These are phyloP conservation scores for Amphipoea lucens DNA, from an alignment of 2,888 invertebrate species.

Conservation along the genomic window DNA sequence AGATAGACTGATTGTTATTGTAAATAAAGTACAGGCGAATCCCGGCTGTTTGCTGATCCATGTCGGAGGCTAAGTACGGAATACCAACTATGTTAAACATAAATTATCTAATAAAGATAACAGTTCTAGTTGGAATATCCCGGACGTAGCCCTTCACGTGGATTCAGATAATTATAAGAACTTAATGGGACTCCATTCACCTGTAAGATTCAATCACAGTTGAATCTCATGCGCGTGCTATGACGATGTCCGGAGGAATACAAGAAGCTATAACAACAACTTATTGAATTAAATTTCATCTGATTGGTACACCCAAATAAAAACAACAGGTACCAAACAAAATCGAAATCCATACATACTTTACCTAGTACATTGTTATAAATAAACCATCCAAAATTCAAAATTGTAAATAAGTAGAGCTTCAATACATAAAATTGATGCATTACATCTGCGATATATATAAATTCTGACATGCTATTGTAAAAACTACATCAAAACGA, in stretches of 20 bases:
- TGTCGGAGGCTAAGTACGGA: slow-evolving; percentile 73
- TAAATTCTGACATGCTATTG: slow-evolving; percentile 54
- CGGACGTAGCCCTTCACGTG: slow-evolving; percentile 73
- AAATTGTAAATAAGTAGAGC: slow-evolving; percentile 66
- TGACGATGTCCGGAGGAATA: slow-evolving; percentile 67
- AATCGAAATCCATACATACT: slow-evolving; percentile 45
- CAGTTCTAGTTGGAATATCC: slow-evolving; percentile 68
- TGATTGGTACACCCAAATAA: slow-evolving; percentile 42
- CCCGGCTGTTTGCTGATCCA: slow-evolving; percentile 73
- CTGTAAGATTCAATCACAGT: slow-evolving; percentile 80
- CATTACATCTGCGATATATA: slow-evolving; percentile 41
- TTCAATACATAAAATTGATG: slow-evolving; percentile 47
- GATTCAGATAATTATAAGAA: slow-evolving; percentile 77
- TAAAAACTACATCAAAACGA: slow-evolving; percentile 51
- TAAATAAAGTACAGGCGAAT: slow-evolving; percentile 77
- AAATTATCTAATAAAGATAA: slow-evolving; percentile 61
- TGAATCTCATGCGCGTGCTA: slow-evolving; percentile 83
- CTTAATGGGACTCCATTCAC: slow-evolving; percentile 78
- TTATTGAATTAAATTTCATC: slow-evolving; percentile 48
- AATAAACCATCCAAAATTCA: slow-evolving; percentile 64
- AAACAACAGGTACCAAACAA: slow-evolving; percentile 37
- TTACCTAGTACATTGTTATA: slow-evolving; percentile 53
- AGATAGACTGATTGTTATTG: slow-evolving; percentile 81
- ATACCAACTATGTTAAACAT: slow-evolving; percentile 61
- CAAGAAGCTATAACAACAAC: slow-evolving; percentile 54